Percentiles rank a stretch among this genome's conserved stretches.
Evolutionary conservation across 2,888 invertebrate species (phyloP).

Genomic region (Atethmia centrago): DNA sequence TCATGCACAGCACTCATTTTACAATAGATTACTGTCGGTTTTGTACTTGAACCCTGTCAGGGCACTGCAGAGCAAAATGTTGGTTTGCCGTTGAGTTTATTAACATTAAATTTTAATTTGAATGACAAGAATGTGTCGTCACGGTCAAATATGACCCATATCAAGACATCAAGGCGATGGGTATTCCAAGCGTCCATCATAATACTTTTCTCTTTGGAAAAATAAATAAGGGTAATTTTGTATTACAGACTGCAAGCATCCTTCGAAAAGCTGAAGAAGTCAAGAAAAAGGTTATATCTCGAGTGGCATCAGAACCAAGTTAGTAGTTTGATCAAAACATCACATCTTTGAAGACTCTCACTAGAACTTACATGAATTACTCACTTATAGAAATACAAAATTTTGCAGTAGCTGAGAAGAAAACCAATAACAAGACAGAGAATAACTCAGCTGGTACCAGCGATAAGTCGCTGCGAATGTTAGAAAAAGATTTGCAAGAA

Average conservation of each 20-base stretch:
- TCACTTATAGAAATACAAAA: slow-evolving; percentile 16
- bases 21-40: too few relatives aligned
- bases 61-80: too few relatives aligned
- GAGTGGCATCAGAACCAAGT: slow-evolving; percentile 50
- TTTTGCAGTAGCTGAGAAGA: slow-evolving; percentile 71
- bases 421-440: slow-evolving; percentile 72
- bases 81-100: too few relatives aligned
- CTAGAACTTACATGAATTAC: not conserved
- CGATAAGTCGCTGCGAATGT: slow-evolving; percentile 86
- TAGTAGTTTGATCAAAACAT: slow-evolving; percentile 32
- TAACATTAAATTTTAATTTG: not conserved
- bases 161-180: not conserved
- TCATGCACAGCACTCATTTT: too few relatives aligned
- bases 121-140: too few relatives aligned
- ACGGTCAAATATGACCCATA: not conserved
- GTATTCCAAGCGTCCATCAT: not conserved
- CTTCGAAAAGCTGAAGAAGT: slow-evolving; percentile 80
- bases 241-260: slow-evolving; percentile 73
- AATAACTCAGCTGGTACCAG: slow-evolving; percentile 77
- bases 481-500: slow-evolving; percentile 91
- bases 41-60: too few relatives aligned
- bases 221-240: slow-evolving; percentile 4
- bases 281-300: slow-evolving; percentile 74
- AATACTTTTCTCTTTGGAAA: not conserved
- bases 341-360: not conserved